Percentiles rank a stretch among this genome's conserved stretches.
Evolutionary conservation across 2,113 vertebrate genomes (phyloP).

Genomic region (Callionymus lyra): DNA sequence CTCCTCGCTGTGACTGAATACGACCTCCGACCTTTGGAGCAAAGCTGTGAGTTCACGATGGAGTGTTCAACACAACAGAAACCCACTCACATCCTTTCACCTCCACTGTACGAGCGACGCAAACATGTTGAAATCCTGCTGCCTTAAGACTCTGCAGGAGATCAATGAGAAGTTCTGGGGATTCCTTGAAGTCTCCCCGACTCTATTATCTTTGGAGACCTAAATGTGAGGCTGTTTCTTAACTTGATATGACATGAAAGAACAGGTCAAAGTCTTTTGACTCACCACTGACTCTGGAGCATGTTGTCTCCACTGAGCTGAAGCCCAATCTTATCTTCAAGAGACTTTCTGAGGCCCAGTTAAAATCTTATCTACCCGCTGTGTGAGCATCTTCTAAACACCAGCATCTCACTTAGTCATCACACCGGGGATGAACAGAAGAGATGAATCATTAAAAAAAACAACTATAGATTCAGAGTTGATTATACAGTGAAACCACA

Average conservation of each 20-base stretch:
- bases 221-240: constrained; percentile 17
- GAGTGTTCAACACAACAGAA: constrained; percentile 5
- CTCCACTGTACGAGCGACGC: not conserved
- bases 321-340: not conserved
- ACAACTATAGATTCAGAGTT: not conserved
- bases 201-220: constrained; percentile 45
- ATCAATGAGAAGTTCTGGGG: constrained; percentile 32
- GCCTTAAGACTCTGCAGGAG: constrained; percentile 30
- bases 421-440: constrained; percentile 16
- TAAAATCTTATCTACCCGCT: not conserved
- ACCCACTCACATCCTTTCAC: constrained; percentile 1
- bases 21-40: constrained; percentile 27
- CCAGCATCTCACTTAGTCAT: constrained; percentile 10
- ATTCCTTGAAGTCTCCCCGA: constrained; percentile 36
- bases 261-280: constrained; percentile 21
- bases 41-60: constrained; percentile 21
- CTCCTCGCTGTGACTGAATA: constrained; percentile 26
- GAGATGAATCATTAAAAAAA: constrained; percentile 9
- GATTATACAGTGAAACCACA: too few relatives aligned
- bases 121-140: constrained; percentile 10
- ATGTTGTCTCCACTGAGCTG: too few relatives aligned
- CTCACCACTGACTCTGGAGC: too few relatives aligned
- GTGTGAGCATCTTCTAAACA: constrained; percentile 27
- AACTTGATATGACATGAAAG: constrained; percentile 48
- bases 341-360: constrained; percentile 3